A percentile compares a stretch with the other conserved stretches of the same genome.
Conservation (phyloP, 2,888 invertebrate species). For the Sarcophaga caerulescens region DNA sequence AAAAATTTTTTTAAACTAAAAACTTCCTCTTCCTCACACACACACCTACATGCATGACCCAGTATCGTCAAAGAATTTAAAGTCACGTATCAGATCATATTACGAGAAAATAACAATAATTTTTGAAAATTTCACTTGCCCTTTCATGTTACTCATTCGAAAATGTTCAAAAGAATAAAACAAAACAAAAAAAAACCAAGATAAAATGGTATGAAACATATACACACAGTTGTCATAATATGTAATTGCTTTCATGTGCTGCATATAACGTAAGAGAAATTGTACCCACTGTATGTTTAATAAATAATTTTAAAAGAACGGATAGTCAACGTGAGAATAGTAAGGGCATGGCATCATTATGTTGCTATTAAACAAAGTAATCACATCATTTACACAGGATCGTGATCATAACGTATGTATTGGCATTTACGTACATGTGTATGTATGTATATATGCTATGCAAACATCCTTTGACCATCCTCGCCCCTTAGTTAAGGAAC, state of each 20-base stretch:
- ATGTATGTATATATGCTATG: neutral
- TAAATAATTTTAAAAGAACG: neutral
- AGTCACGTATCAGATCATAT: conserved; percentile 40
- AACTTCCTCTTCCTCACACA: neutral
- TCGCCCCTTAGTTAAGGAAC: too few relatives aligned
- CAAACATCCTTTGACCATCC: neutral
- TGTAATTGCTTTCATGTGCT: conserved; percentile 32
- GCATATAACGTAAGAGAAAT: conserved; percentile 3
- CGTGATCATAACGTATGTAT: neutral
- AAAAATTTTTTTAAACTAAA: too few relatives aligned
- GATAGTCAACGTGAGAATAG: neutral
- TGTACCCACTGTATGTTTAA: neutral
- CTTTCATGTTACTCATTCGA: conserved; percentile 6
- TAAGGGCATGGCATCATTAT: neutral
- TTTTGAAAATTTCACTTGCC: conserved; percentile 28
- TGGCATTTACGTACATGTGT: neutral
- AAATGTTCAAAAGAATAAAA: neutral
- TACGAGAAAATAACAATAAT: conserved; percentile 19
- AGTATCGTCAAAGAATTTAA: neutral
- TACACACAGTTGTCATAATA: neutral
- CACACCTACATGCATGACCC: neutral
- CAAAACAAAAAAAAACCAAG: neutral
- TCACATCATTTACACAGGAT: conserved; percentile 16
- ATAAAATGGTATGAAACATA: neutral
- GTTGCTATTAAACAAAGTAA: neutral